Base-by-base conservation (phyloP, 2,888 invertebrate species). In the Eulithis testata region DNA sequence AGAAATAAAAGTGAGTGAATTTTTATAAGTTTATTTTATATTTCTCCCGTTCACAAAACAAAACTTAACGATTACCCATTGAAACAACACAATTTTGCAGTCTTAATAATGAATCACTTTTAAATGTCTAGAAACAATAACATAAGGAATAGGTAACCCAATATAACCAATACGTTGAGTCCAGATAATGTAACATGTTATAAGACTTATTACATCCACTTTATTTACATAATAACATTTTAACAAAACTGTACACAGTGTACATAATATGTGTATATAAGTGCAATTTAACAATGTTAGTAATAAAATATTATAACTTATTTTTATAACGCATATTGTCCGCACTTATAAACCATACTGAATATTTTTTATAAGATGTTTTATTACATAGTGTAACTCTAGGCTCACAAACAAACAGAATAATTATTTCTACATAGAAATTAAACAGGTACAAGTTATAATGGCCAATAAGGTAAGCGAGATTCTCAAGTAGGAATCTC, bases 11-110 rank as follows among this genome's bases (percentile, higher is more conserved):
- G 3, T 12, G 51, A 44, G 36, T 21, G 3, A 43, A 2, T 31
- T 64, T 62, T 63, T 51, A 53, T 51, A 68, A 59, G 21, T 59
- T 59, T 66, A 62, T 62, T 64, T 43, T 27, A 14, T 37, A 36
- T 51, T 51, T 55, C 56, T 63, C 58, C 58, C 57, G 45, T 62
- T 62, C 60, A 69, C 56, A 60, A 68, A 65, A 65, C 53, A 63
- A 65, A 63, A 69, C 64, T 27, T 49, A 64, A 53, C 49, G 40
- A 53, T 21, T 31, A 64, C 59, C 45, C 45, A 58, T 49, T 36
- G 31, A 44, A 14, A 63, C 43, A 63, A 54, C 50, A 43, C 9
- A 49, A 51, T 58, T 58, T 58, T 49, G 11, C 5, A 53, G 27
- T 47, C 49, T 14, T 53, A 47, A 40, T 6, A 31, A 58, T 55